phyloP scores from a whole-genome alignment of 35 echinoderm and acorn worm species.

The Anneissia japonica region DNA sequence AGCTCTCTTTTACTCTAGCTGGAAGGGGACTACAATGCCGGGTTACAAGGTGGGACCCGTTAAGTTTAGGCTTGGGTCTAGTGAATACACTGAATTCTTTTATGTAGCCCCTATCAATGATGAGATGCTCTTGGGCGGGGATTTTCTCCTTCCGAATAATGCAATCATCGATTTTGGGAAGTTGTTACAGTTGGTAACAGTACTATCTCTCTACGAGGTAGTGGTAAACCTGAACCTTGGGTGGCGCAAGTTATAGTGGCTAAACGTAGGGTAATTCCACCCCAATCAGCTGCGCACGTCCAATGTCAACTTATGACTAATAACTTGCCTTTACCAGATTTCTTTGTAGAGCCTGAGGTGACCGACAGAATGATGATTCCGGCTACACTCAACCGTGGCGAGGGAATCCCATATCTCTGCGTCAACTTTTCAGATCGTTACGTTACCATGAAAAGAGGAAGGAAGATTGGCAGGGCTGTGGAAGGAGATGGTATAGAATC shows the following conservation, averaged over 20 bases:
- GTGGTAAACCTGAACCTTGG: not conserved
- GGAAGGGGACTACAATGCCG: conserved; percentile 27
- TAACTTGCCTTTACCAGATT: not conserved
- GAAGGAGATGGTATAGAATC: too few species aligned
- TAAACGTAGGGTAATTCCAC: conserved; percentile 12
- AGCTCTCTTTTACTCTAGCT: conserved; percentile 2
- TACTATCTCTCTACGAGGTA: not conserved
- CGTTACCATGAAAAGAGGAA: not conserved
- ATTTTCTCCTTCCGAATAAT: conserved; percentile 16
- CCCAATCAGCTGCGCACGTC: not conserved
- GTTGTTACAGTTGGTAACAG: not conserved
- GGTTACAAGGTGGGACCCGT: conserved; percentile 25
- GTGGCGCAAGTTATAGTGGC: conserved; percentile 10
- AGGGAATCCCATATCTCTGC: not conserved
- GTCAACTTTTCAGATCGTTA: conserved; percentile 14
- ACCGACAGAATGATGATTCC: not conserved
- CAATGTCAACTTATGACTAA: not conserved
- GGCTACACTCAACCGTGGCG: not conserved
- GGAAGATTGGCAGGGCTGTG: not conserved
- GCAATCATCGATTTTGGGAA: conserved; percentile 11
- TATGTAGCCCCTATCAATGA: conserved; percentile 52
- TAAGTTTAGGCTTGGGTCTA: conserved; percentile 1
- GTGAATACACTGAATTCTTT: conserved; percentile 3
- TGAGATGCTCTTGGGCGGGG: conserved; percentile 50
- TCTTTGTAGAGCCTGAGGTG: conserved; percentile 26